A percentile compares a stretch with the other conserved stretches of the same genome.
phyloP scores from a whole-genome alignment of 2,113 vertebrate species.

The Python bivittatus region DNA sequence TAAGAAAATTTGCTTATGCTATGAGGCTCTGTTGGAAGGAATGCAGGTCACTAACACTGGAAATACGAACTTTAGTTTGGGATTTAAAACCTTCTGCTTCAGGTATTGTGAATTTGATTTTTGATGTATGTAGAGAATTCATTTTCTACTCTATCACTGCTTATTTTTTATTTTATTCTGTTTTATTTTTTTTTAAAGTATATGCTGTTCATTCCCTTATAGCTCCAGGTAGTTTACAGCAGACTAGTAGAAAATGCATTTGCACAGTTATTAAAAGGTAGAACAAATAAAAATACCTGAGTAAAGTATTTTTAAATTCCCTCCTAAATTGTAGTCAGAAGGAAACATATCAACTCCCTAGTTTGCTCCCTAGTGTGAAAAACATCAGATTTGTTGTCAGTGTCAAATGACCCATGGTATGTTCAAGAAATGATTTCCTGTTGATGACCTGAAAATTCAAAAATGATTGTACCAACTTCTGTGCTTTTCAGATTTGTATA shows the following conservation, averaged over 20 bases:
- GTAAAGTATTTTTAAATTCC: neutral
- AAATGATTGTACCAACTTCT: neutral
- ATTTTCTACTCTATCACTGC: neutral
- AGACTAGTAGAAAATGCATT: neutral
- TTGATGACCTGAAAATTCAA: neutral
- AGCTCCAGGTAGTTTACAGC: neutral
- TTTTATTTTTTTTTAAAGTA: neutral
- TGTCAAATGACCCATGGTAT: neutral
- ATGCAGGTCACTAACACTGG: neutral
- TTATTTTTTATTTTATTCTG: neutral
- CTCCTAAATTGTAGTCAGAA: neutral
- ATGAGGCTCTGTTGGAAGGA: neutral
- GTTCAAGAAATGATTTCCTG: neutral
- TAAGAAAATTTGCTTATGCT: neutral
- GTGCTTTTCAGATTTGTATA: neutral
- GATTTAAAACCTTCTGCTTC: neutral
- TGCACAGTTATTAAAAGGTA: neutral
- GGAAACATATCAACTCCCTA: neutral
- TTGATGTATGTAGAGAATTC: neutral
- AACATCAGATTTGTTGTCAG: neutral
- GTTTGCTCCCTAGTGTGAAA: neutral
- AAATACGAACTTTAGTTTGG: neutral
- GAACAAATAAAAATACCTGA: neutral
- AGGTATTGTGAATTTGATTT: neutral
- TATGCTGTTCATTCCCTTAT: neutral